Conservation (phyloP, 2,888 invertebrate genomes). For the Epinotia bilunana region DNA sequence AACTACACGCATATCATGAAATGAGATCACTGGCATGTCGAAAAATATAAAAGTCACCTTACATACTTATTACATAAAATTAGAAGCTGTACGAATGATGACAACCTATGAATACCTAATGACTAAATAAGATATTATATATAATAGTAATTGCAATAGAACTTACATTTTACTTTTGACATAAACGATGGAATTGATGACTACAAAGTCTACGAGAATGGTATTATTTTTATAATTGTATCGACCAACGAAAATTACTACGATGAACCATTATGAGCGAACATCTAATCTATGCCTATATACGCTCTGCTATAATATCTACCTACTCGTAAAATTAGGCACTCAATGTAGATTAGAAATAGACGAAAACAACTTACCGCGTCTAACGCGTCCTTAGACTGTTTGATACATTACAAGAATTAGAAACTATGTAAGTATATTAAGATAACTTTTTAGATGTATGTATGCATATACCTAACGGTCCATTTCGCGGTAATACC, state of each 20-base stretch:
- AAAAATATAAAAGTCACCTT: background rate
- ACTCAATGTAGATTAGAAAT: slow-evolving; percentile 6
- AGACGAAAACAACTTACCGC: slow-evolving; percentile 11
- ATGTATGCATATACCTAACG: background rate
- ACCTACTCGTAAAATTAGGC: background rate
- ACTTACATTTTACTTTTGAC: too few species aligned
- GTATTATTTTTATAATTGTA: background rate
- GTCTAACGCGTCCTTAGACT: slow-evolving; percentile 4
- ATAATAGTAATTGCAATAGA: background rate
- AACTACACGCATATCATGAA: background rate
- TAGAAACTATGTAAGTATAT: slow-evolving; percentile 18
- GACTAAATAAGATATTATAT: background rate
- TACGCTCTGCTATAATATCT: background rate
- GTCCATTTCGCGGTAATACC: slow-evolving; percentile 13
- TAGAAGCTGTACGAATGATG: background rate
- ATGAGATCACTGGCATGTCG: background rate
- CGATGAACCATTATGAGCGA: slow-evolving; percentile 2
- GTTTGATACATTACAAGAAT: slow-evolving; percentile 23
- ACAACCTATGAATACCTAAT: background rate
- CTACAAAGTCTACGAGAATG: background rate
- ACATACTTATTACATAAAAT: background rate
- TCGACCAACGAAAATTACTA: background rate
- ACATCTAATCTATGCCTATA: slow-evolving; percentile 5
- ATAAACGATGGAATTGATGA: background rate
- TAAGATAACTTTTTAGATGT: slow-evolving; percentile 12